Conservation (phyloP, 2,888 invertebrate genomes). For the Aphrophora alni region DNA sequence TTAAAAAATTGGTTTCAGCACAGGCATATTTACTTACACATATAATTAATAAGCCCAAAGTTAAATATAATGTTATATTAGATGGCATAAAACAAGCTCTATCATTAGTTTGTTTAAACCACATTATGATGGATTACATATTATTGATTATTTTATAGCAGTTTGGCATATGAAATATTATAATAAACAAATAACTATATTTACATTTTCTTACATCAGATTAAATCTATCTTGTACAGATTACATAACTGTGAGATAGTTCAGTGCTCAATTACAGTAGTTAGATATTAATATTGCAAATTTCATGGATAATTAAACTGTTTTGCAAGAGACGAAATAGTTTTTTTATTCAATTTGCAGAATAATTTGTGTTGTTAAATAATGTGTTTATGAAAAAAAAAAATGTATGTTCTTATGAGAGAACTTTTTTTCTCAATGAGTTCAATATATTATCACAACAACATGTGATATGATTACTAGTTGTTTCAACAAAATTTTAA, state of each 20-base stretch:
- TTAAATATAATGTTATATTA: not conserved
- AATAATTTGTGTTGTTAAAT: too few species aligned
- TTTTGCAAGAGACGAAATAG: not conserved
- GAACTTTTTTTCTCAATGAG: too few species aligned
- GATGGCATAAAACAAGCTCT: not conserved
- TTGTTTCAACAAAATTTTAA: too few species aligned
- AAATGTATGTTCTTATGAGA: too few species aligned
- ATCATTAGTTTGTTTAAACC: not conserved
- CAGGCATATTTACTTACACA: not conserved
- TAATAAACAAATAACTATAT: not conserved
- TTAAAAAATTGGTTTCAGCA: not conserved
- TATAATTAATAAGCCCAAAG: not conserved
- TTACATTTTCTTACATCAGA: not conserved
- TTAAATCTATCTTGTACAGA: not conserved
- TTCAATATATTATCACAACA: too few species aligned
- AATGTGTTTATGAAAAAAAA: too few species aligned
- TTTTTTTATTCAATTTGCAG: too few species aligned
- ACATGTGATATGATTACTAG: too few species aligned
- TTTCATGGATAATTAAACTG: not conserved
- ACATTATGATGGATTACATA: not conserved
- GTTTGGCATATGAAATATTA: not conserved
- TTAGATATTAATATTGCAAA: not conserved
- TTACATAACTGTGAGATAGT: not conserved
- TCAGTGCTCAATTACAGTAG: not conserved
- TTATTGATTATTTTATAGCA: not conserved